Conservation (phyloP, 1,140 invertebrate genomes). For the Panulirus ornatus region DNA sequence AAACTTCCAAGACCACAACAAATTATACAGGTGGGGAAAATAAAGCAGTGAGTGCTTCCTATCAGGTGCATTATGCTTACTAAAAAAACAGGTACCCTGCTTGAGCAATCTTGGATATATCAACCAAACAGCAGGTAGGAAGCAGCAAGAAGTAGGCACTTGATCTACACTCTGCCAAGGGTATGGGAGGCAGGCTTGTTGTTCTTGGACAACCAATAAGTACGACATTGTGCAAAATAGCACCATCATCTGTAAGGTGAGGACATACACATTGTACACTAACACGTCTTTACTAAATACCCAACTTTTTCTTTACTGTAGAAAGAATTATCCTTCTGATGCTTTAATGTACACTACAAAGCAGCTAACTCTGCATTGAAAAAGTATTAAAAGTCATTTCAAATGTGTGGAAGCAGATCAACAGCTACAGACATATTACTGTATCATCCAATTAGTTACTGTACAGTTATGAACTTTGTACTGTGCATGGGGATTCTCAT, state of each 20-base stretch:
- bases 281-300: constrained; percentile 62
- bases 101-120: constrained; percentile 55
- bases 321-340: constrained; percentile 51
- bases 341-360: constrained; percentile 59
- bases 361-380: constrained; percentile 65
- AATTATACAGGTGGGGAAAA: constrained; percentile 26
- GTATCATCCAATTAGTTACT: constrained; percentile 50
- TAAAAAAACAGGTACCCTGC: constrained; percentile 56
- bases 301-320: constrained; percentile 45
- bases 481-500: constrained; percentile 65
- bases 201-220: constrained; percentile 59
- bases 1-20: background rate
- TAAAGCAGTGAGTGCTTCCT: constrained; percentile 42
- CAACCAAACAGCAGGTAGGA: constrained; percentile 55
- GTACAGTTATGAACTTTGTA: constrained; percentile 66
- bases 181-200: constrained; percentile 58
- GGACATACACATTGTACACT: constrained; percentile 62
- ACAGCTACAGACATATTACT: constrained; percentile 66
- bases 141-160: constrained; percentile 63
- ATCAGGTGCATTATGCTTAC: constrained; percentile 42
- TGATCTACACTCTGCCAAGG: constrained; percentile 64
- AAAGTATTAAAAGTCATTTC: constrained; percentile 66
- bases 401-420: constrained; percentile 66
- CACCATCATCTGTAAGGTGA: constrained; percentile 57
- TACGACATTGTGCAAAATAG: constrained; percentile 66